Base-by-base conservation (phyloP, 1,140 invertebrate species). In the Halesus radiatus region DNA sequence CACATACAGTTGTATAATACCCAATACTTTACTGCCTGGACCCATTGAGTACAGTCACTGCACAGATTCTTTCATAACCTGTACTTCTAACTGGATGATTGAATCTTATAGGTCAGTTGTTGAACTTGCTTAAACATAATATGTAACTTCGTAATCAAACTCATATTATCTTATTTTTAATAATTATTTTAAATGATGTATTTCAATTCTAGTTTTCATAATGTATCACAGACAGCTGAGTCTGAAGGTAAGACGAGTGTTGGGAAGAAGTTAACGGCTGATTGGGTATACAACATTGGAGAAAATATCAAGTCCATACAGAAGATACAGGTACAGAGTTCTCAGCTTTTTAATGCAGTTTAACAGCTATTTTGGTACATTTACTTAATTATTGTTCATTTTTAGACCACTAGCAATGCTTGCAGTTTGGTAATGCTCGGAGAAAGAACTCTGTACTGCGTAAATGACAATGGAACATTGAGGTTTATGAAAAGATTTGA, bases 401-500 rank as follows among this genome's bases (percentile, higher is more conserved):
- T 88, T 53, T 85, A 90, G 89, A 88, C 87, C 6, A 89, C 87
- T 77, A 89, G 84, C 50, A 88, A 87, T 74, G 88, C 88, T 82
- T 89, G 88, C 4, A 92, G 90, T 79, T 92, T 97, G 50, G 84
- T 96, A 32, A 91, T 95, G 20, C 88, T 96, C 26, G 94, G 94
- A 73, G 93, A 94, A 85, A 91, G 92, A 85, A 93, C 94, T 87
- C 87, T 97, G 5, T 96, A 93, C 85, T 95, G 94, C 85, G 89
- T 96, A 75, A 93, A 92, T 84, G 95, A 96, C 82, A 93, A 91
- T 76, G 95, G 95, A 32, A 88, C 91, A 52, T 87, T 97, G 58
- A 93, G 92, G 84, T 95, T 93, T 84, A 93, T 94, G 87, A 96
- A 96, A 85, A 93, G 94, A 85, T 92, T 97, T 72, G 95, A 97